Evolutionary conservation across 2,797 vertebrate species (phyloP), one percentile per base, ranked within the genome.

Genomic region (Mastacembelus armatus): DNA sequence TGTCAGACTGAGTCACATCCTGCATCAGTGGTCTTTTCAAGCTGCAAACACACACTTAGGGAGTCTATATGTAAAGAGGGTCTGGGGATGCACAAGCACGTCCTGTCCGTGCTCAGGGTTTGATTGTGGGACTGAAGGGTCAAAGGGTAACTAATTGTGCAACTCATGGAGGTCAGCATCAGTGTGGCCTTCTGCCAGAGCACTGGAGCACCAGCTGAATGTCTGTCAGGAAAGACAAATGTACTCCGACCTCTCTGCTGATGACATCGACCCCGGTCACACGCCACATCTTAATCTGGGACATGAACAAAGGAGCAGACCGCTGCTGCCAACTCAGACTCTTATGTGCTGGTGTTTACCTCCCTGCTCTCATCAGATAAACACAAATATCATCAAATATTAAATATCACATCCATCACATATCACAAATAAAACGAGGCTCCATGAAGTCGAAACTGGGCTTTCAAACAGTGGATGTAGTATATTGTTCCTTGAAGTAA

Each of bases 91-190:
- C 86, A 81, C 83, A 74, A 71, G 87, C 91, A 93, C 87, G 89
- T 78, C 63, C 43, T 3, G 45, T 74, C 77, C 61, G 39, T 75
- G 81, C 74, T 71, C 45, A 11, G 64, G 73, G 62, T 84, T 78
- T 88, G 85, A 91, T 87, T 91, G 74, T 51, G 59, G 68, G 77
- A 70, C 80, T 65, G 42, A 45, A 19, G 71, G 90, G 90, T 92
- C 83, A 91, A 89, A 93, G 92, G 92, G 85, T 77, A 92, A 86
- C 90, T 92, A 93, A 92, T 92, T 92, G 91, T 66, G 61, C 60
- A 52, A 58, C 83, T 88, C 85, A 39, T 59, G 73, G 85, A 89
- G 91, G 91, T 92, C 92, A 91, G 74, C 26, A 1, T 67, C 21
- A 3, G 67, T 52, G 85, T 82, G 84, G 81, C 85, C 83, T 84